A percentile compares a stretch with the other conserved stretches of the same genome.
These are phyloP conservation scores for Phaethornis superciliosus DNA, from an alignment of 2,113 vertebrate species.

Conservation along the genomic window DNA sequence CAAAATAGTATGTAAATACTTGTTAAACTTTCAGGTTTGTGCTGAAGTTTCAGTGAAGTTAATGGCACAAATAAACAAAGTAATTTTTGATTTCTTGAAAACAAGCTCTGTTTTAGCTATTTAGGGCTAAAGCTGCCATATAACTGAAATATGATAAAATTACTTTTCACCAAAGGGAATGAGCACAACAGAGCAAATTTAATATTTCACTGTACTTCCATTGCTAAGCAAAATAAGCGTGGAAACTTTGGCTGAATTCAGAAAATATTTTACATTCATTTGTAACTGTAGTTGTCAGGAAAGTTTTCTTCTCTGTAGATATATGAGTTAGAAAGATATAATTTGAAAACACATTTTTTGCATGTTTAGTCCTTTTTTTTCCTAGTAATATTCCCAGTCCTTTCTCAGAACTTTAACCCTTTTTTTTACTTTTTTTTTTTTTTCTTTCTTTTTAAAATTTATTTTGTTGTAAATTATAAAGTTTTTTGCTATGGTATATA, in stretches of 20 bases:
- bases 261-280: neutral
- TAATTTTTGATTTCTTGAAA: neutral
- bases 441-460: neutral
- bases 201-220: neutral
- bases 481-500: neutral
- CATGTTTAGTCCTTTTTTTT: neutral
- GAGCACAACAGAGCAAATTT: neutral
- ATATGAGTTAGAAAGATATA: neutral
- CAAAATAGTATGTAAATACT: neutral
- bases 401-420: conserved; percentile 23
- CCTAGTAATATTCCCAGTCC: neutral
- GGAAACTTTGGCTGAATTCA: neutral
- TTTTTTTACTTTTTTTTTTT: neutral
- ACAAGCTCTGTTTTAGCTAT: neutral
- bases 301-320: neutral
- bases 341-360: neutral
- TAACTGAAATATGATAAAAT: neutral
- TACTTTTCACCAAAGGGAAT: neutral
- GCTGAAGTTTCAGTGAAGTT: neutral
- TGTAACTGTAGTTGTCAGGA: neutral
- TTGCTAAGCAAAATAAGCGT: neutral
- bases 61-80: neutral
- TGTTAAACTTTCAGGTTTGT: neutral
- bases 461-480: neutral
- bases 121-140: neutral